Evolutionary conservation across 2,888 invertebrate genomes (phyloP).

Genomic region (Operophtera brumata): DNA sequence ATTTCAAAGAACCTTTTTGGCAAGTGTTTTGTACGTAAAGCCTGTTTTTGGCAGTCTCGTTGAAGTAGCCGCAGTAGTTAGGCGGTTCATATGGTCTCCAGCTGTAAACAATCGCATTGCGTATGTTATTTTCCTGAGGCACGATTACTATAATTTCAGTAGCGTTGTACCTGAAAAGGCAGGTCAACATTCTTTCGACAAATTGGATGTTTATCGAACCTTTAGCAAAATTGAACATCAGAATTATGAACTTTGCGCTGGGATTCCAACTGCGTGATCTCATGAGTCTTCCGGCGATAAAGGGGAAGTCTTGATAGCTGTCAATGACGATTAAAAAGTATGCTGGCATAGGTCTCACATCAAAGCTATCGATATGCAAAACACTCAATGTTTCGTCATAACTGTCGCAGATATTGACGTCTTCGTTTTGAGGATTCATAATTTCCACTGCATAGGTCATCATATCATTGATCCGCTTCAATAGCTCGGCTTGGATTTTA

Average conservation of each 20-base stretch:
- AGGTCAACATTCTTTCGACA: slow-evolving; percentile 55
- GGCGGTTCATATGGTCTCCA: slow-evolving; percentile 71
- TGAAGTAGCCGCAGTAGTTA: slow-evolving; percentile 59
- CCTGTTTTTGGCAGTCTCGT: slow-evolving; percentile 58
- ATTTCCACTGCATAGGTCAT: slow-evolving; percentile 48
- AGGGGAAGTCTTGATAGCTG: slow-evolving; percentile 50
- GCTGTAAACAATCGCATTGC: slow-evolving; percentile 54
- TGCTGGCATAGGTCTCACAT: slow-evolving; percentile 46
- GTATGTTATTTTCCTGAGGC: slow-evolving; percentile 47
- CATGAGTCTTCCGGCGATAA: slow-evolving; percentile 49
- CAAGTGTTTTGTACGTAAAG: slow-evolving; percentile 56
- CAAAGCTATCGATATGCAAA: slow-evolving; percentile 46
- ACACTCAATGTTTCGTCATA: slow-evolving; percentile 35
- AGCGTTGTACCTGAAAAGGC: slow-evolving; percentile 59
- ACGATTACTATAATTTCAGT: slow-evolving; percentile 55
- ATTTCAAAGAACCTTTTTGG: slow-evolving; percentile 49
- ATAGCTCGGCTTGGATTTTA: slow-evolving; percentile 46
- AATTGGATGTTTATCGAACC: slow-evolving; percentile 35
- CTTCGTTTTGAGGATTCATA: slow-evolving; percentile 41
- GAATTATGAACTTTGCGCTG: slow-evolving; percentile 56
- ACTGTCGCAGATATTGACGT: slow-evolving; percentile 43
- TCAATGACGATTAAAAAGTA: slow-evolving; percentile 62
- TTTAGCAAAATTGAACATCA: slow-evolving; percentile 48
- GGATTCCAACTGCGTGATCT: slow-evolving; percentile 67
- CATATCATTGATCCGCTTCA: slow-evolving; percentile 47